phyloP scores from a whole-genome alignment of 35 echinoderm and acorn worm species.

The Antedon bifida region DNA sequence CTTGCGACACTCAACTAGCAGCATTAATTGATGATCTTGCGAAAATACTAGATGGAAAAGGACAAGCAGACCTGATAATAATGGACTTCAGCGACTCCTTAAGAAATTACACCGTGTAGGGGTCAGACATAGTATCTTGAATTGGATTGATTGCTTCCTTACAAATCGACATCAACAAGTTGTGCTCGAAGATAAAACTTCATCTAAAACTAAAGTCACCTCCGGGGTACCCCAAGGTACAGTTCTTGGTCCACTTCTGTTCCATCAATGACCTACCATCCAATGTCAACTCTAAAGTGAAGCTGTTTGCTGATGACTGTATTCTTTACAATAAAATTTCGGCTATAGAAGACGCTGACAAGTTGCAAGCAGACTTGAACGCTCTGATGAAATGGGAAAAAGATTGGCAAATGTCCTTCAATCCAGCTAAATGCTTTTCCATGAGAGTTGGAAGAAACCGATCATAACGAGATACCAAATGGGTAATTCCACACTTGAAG shows the following conservation, averaged over 20 bases:
- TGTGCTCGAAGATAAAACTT: conserved; percentile 22
- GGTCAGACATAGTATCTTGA: conserved; percentile 16
- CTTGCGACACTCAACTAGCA: conserved; percentile 34
- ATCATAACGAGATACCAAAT: conserved; percentile 13
- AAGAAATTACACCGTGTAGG: conserved; percentile 19
- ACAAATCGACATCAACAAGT: conserved; percentile 25
- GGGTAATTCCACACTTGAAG: conserved; percentile 12
- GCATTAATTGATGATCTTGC: conserved; percentile 34
- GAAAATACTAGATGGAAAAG: conserved; percentile 15
- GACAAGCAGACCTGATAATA: conserved; percentile 23
- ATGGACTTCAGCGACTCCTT: conserved; percentile 30
- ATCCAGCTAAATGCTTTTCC: conserved; percentile 24
- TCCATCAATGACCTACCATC: conserved; percentile 37
- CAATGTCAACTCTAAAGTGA: conserved; percentile 17
- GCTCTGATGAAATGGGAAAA: conserved; percentile 13
- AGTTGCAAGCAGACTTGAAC: neutral
- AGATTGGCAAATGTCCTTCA: conserved; percentile 28
- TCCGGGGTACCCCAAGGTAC: conserved; percentile 54
- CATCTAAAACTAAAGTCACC: neutral
- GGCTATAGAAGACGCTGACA: no score
- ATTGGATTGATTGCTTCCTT: conserved; percentile 34
- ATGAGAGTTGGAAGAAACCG: conserved; percentile 27
- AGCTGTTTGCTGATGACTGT: conserved; percentile 67
- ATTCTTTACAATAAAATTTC: conserved; percentile 24
- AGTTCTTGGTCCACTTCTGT: conserved; percentile 45